Evolutionary conservation across 2,113 vertebrate species (phyloP).

Genomic region (Xiphorhynchus elegans): DNA sequence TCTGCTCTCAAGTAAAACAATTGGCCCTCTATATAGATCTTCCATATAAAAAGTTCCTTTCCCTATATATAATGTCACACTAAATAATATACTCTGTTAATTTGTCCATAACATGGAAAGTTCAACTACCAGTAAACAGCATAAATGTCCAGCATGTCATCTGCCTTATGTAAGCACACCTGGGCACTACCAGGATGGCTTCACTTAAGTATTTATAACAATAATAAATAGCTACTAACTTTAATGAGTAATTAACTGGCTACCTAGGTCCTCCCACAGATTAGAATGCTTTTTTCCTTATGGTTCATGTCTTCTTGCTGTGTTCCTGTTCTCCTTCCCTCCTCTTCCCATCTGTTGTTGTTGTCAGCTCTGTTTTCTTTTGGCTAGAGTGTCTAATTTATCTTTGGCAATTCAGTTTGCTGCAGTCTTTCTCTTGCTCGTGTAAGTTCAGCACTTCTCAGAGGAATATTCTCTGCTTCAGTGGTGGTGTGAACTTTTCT

Average conservation of each 20-base stretch:
- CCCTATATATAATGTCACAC: not conserved
- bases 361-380: constrained; percentile 66
- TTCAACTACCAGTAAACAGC: not conserved
- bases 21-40: not conserved
- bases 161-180: not conserved
- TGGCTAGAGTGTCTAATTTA: constrained; percentile 55
- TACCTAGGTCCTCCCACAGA: constrained; percentile 47
- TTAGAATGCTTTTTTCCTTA: constrained; percentile 66
- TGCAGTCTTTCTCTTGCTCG: constrained; percentile 18
- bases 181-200: not conserved
- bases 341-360: constrained; percentile 72
- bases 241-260: constrained; percentile 61
- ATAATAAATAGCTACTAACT: constrained; percentile 42
- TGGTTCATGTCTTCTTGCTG: constrained; percentile 52
- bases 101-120: not conserved
- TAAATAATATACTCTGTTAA: not conserved
- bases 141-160: not conserved
- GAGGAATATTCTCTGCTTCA: not conserved
- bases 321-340: constrained; percentile 57
- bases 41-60: not conserved
- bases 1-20: not conserved
- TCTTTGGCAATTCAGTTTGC: constrained; percentile 48
- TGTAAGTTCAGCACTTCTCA: constrained; percentile 10
- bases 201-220: not conserved
- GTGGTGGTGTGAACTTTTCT: not conserved